Percentiles rank a stretch among this genome's conserved stretches.
These are phyloP conservation scores for Drosophila setifemur DNA, from an alignment of 1,140 invertebrate species.

Conservation along the genomic window DNA sequence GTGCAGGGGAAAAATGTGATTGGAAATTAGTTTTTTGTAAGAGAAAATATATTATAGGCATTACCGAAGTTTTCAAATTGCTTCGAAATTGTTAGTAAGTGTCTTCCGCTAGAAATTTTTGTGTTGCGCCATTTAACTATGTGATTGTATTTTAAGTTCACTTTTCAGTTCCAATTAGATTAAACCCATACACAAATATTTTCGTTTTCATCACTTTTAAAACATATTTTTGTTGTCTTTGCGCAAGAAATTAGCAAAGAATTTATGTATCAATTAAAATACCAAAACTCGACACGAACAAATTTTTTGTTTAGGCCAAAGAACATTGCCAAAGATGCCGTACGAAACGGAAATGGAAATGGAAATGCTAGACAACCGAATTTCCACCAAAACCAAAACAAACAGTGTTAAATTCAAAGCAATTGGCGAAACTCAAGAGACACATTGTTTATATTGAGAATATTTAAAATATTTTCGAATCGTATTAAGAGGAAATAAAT, in stretches of 20 bases:
- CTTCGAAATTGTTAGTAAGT: no score
- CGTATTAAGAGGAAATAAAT: constrained; percentile 59
- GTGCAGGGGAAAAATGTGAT: neutral
- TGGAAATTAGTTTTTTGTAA: neutral
- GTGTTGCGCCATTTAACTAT: constrained; percentile 12
- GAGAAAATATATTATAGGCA: neutral
- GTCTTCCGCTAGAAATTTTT: neutral
- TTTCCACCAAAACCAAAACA: constrained; percentile 60
- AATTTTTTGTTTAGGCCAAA: constrained; percentile 37
- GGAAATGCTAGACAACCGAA: constrained; percentile 59
- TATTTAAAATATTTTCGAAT: constrained; percentile 44
- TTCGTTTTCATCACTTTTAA: constrained; percentile 4
- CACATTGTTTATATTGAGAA: constrained; percentile 69
- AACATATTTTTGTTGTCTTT: constrained; percentile 3
- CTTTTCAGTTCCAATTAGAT: constrained; percentile 19
- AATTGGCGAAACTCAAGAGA: constrained; percentile 30
- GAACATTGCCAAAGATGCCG: constrained; percentile 54
- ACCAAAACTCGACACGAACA: constrained; percentile 49
- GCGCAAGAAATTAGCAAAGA: constrained; percentile 48
- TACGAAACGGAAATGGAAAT: constrained; percentile 53
- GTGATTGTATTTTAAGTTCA: neutral
- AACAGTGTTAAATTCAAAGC: constrained; percentile 18
- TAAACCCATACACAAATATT: constrained; percentile 14
- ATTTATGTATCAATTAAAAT: constrained; percentile 73
- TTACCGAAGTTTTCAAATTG: constrained; percentile 7